Evolutionary conservation across 92 coral and sea anemone genomes (phyloP).

Genomic region (Phenganax marumi): DNA sequence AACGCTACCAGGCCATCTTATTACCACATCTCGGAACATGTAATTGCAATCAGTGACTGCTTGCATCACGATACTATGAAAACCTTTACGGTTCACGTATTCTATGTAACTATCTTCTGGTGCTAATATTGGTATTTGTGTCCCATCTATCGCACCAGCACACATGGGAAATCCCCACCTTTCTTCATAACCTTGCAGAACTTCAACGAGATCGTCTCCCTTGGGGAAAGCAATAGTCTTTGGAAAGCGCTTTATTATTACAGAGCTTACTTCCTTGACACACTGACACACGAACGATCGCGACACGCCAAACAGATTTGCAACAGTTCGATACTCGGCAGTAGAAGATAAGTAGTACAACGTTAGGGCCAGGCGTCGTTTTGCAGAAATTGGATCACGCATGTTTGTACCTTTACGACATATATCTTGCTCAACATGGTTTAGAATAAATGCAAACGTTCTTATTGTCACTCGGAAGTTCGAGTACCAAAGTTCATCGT

Average conservation of each 20-base stretch:
- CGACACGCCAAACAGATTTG: conserved; percentile 49
- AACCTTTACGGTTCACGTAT: conserved; percentile 51
- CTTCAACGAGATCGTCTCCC: not conserved
- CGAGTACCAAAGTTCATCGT: conserved; percentile 40
- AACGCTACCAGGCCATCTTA: conserved; percentile 69
- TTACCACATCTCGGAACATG: conserved; percentile 56
- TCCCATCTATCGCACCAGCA: conserved; percentile 19
- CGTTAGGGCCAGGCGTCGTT: conserved; percentile 40
- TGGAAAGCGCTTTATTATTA: conserved; percentile 33
- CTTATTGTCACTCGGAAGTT: conserved; percentile 27
- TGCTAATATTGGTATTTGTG: conserved; percentile 47
- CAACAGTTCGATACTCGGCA: conserved; percentile 44
- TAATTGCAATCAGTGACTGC: conserved; percentile 54
- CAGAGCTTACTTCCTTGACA: conserved; percentile 45
- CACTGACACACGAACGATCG: conserved; percentile 42
- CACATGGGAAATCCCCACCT: conserved; percentile 11
- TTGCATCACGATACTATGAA: conserved; percentile 52
- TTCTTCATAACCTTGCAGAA: conserved; percentile 29
- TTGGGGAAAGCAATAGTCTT: not conserved
- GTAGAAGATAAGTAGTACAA: conserved; percentile 47
- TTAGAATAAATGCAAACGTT: conserved; percentile 4
- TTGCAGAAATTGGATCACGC: conserved; percentile 50
- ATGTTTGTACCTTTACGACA: conserved; percentile 50
- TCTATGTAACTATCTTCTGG: conserved; percentile 27
- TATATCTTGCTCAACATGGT: conserved; percentile 18